These are phyloP conservation scores for Xestia c-nigrum DNA, from an alignment of 2,888 invertebrate species.

Conservation along the genomic window DNA sequence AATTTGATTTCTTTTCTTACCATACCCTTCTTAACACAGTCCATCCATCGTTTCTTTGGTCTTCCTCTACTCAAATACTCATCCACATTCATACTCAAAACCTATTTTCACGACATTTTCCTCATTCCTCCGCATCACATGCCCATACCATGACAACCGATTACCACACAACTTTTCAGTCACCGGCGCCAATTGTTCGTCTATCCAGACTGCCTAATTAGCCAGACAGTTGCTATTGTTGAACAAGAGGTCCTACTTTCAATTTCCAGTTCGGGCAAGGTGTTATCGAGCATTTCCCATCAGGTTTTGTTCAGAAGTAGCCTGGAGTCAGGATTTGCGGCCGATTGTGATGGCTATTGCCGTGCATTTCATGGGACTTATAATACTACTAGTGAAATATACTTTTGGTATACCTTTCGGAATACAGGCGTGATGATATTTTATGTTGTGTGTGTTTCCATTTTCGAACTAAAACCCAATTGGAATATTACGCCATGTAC, in stretches of 20 bases:
- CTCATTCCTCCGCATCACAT: too few relatives aligned
- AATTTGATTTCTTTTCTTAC: too few relatives aligned
- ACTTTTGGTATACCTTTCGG: background rate
- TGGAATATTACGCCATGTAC: slow-evolving; percentile 21
- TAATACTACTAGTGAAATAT: background rate
- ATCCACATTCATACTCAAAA: too few relatives aligned
- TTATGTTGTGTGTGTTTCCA: slow-evolving; percentile 19
- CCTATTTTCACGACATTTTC: too few relatives aligned
- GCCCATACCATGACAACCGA: too few relatives aligned
- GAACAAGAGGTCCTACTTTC: background rate
- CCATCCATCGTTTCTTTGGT: too few relatives aligned
- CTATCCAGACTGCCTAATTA: background rate
- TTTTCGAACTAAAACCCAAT: slow-evolving; percentile 24
- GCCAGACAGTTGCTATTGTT: background rate
- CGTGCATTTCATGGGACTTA: background rate
- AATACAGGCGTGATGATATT: background rate
- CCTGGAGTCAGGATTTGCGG: background rate
- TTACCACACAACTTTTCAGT: too few relatives aligned
- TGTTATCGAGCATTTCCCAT: background rate
- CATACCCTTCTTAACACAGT: too few relatives aligned
- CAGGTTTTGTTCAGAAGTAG: background rate
- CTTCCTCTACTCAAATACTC: too few relatives aligned
- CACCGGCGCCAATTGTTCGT: too few relatives aligned
- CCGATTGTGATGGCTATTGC: background rate
- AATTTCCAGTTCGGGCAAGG: background rate